Evolutionary conservation across 2,797 vertebrate genomes (phyloP).

Genomic region (Astyanax mexicanus): DNA sequence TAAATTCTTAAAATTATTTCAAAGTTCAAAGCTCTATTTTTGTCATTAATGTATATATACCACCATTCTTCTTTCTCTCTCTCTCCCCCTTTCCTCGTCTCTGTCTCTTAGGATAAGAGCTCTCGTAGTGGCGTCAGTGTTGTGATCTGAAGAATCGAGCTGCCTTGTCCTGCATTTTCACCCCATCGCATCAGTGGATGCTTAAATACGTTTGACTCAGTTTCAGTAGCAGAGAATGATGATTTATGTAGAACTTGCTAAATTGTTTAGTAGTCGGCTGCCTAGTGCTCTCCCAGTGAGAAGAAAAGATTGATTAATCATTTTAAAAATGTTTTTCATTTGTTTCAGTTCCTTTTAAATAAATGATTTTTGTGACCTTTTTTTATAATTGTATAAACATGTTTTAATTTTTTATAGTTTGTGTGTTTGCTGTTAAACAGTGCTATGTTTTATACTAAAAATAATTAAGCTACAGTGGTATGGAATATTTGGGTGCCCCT

Average conservation of each 20-base stretch:
- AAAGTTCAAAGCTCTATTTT: neutral
- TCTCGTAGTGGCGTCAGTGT: conserved; percentile 90
- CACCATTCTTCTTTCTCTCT: neutral
- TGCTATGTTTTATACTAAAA: no score
- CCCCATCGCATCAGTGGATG: conserved; percentile 35
- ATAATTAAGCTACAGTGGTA: no score
- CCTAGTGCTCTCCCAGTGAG: neutral
- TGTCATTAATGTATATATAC: neutral
- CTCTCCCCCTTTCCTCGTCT: conserved; percentile 29
- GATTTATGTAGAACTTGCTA: neutral
- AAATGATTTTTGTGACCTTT: no score
- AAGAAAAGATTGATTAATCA: neutral
- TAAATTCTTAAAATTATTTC: no score
- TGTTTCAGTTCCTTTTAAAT: neutral
- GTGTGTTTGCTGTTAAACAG: neutral
- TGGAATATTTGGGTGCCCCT: no score
- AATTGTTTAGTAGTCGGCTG: neutral
- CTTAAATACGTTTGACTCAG: neutral
- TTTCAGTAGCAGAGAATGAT: neutral
- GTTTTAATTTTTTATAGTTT: neutral
- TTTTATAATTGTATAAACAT: neutral
- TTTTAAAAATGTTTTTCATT: neutral
- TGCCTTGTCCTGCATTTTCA: conserved; percentile 45
- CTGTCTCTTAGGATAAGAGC: conserved; percentile 84
- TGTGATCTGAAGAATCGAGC: conserved; percentile 83